These are phyloP conservation scores for Carassius carassius DNA, from an alignment of 2,113 vertebrate species.

Conservation along the genomic window DNA sequence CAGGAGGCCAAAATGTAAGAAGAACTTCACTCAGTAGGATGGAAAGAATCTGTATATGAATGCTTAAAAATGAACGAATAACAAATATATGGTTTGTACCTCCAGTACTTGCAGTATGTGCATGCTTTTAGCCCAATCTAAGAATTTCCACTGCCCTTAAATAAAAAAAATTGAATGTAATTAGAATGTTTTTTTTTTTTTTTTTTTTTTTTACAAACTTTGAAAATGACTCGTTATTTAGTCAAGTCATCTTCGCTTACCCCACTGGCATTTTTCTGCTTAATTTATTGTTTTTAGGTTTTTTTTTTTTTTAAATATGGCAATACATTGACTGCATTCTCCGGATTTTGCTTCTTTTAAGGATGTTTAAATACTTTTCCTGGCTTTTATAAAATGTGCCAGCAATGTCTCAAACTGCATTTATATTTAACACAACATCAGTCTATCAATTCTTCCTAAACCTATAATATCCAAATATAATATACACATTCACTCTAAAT, in stretches of 20 bases:
- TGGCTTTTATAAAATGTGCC: not conserved
- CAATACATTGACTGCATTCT: not conserved
- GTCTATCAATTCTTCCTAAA: not conserved
- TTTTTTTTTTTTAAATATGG: not conserved
- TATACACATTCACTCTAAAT: too few relatives aligned
- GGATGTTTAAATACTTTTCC: not conserved
- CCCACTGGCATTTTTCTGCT: too few relatives aligned
- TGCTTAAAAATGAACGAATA: not conserved
- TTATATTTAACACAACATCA: not conserved
- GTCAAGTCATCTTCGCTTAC: not conserved
- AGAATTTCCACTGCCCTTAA: not conserved
- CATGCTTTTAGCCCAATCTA: not conserved
- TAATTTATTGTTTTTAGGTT: too few relatives aligned
- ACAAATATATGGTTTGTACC: not conserved
- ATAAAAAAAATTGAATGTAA: too few relatives aligned
- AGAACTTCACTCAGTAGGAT: not conserved
- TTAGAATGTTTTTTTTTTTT: too few relatives aligned
- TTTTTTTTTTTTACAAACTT: not conserved
- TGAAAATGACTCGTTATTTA: not conserved
- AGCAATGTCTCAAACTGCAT: not conserved
- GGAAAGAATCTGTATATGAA: not conserved
- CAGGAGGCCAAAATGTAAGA: slow-evolving; percentile 83
- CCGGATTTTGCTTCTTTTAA: not conserved
- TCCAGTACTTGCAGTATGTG: not conserved
- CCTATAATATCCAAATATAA: too few relatives aligned